A percentile compares a stretch with the other conserved stretches of the same genome.
phyloP scores from a whole-genome alignment of 30 jellyfish, hydroid and myxozoan genomes.

The Hydra vulgaris region DNA sequence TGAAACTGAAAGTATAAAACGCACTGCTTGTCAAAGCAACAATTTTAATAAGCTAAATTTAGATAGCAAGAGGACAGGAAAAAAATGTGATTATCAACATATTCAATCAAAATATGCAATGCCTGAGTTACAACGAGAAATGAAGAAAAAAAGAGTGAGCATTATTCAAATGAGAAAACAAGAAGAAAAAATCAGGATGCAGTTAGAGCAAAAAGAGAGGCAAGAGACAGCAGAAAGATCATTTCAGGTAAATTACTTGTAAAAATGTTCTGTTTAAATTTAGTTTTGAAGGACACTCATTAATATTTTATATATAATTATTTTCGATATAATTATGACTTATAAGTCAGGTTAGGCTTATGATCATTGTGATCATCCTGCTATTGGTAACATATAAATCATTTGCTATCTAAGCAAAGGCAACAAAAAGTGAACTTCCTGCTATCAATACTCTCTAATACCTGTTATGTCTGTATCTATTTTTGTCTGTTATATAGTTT shows the following conservation, averaged over 20 bases:
- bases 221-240: slow-evolving; percentile 82
- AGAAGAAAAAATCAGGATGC: slow-evolving; percentile 66
- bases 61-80: not conserved
- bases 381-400: too few relatives aligned
- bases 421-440: too few relatives aligned
- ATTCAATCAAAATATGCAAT: slow-evolving; percentile 72
- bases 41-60: not conserved
- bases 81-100: slow-evolving; percentile 58
- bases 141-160: slow-evolving; percentile 68
- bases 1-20: slow-evolving; percentile 41
- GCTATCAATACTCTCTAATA: too few relatives aligned
- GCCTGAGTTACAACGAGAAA: slow-evolving; percentile 84
- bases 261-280: not conserved
- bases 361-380: too few relatives aligned
- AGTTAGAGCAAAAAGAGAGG: slow-evolving; percentile 49
- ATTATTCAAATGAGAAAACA: slow-evolving; percentile 53
- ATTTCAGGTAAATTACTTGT: slow-evolving; percentile 63
- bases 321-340: too few relatives aligned
- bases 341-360: too few relatives aligned
- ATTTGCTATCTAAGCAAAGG: too few relatives aligned
- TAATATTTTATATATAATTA: too few relatives aligned
- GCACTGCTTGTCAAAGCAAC: not conserved
- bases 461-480: too few relatives aligned
- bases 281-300: too few relatives aligned
- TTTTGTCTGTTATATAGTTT: too few relatives aligned